These are phyloP conservation scores for Borostomias antarcticus DNA, from an alignment of 2,797 vertebrate species.

Conservation along the genomic window DNA sequence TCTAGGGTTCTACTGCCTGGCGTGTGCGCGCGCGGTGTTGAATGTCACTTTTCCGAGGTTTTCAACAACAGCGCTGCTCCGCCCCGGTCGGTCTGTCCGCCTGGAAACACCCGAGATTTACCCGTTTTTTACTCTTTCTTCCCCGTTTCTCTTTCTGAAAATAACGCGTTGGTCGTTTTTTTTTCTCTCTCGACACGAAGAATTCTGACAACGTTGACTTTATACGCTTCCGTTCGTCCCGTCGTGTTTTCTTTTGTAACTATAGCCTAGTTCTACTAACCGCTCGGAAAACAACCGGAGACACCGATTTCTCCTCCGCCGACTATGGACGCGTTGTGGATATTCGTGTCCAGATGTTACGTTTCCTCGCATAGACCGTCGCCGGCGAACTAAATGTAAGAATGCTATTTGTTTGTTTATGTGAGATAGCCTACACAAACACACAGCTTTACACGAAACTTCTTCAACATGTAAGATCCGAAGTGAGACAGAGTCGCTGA, in stretches of 20 bases:
- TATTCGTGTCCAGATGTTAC: slow-evolving; percentile 5
- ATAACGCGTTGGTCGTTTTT: too few relatives aligned
- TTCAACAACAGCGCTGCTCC: background rate
- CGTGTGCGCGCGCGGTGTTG: slow-evolving; percentile 40
- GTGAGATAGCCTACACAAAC: slow-evolving; percentile 9
- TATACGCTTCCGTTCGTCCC: too few relatives aligned
- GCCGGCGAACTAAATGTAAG: slow-evolving; percentile 11
- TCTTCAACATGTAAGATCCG: background rate
- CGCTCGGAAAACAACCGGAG: too few relatives aligned
- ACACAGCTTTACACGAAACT: background rate
- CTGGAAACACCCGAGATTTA: too few relatives aligned
- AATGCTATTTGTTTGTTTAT: background rate
- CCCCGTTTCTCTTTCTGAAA: too few relatives aligned
- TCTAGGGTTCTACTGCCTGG: slow-evolving; percentile 26
- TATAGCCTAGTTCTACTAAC: too few relatives aligned
- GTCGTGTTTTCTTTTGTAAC: too few relatives aligned
- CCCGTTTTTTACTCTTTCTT: too few relatives aligned
- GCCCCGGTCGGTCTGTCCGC: too few relatives aligned
- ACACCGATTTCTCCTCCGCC: background rate
- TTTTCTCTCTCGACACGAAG: too few relatives aligned
- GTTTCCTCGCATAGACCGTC: background rate
- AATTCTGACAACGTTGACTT: too few relatives aligned
- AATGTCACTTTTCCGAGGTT: slow-evolving; percentile 44
- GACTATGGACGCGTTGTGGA: slow-evolving; percentile 1
- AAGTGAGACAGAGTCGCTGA: background rate